phyloP scores from a whole-genome alignment of 2,113 vertebrate species.

The Rafetus swinhoei region DNA sequence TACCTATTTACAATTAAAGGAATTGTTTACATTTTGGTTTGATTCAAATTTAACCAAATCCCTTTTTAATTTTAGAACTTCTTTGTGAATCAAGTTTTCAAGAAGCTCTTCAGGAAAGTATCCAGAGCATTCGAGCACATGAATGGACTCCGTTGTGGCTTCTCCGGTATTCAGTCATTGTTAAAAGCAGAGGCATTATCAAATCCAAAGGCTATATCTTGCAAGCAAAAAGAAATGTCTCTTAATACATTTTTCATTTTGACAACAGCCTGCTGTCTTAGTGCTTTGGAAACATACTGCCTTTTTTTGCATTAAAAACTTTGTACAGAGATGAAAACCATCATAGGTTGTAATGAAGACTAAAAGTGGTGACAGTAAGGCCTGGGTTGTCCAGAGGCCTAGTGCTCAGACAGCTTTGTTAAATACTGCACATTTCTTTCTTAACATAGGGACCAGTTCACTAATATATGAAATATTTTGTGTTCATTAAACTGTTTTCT shows the following conservation, averaged over 20 bases:
- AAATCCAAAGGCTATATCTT: slow-evolving; percentile 98
- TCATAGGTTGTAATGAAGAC: slow-evolving; percentile 54
- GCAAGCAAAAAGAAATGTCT: slow-evolving; percentile 86
- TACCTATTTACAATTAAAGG: neutral
- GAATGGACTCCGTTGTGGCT: slow-evolving; percentile 95
- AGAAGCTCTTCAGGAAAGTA: slow-evolving; percentile 88
- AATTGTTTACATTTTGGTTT: neutral
- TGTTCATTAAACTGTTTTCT: slow-evolving; percentile 64
- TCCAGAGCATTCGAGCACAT: slow-evolving; percentile 77
- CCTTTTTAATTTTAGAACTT: slow-evolving; percentile 85
- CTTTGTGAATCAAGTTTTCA: slow-evolving; percentile 92
- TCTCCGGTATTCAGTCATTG: slow-evolving; percentile 95
- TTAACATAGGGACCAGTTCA: slow-evolving; percentile 56
- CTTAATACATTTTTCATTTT: slow-evolving; percentile 51
- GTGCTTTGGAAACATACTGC: slow-evolving; percentile 18
- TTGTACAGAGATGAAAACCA: slow-evolving; percentile 52
- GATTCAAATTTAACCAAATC: neutral
- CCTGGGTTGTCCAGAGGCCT: neutral
- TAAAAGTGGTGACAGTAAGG: slow-evolving; percentile 46
- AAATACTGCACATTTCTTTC: slow-evolving; percentile 50
- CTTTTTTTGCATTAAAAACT: slow-evolving; percentile 45
- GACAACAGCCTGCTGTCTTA: slow-evolving; percentile 25
- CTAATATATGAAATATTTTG: slow-evolving; percentile 53
- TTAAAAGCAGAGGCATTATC: slow-evolving; percentile 98
- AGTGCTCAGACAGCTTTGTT: slow-evolving; percentile 30